Evolutionary conservation across 2,797 vertebrate species (phyloP), one percentile per base, ranked within the genome.

Genomic region (Nannoperca obscura): DNA sequence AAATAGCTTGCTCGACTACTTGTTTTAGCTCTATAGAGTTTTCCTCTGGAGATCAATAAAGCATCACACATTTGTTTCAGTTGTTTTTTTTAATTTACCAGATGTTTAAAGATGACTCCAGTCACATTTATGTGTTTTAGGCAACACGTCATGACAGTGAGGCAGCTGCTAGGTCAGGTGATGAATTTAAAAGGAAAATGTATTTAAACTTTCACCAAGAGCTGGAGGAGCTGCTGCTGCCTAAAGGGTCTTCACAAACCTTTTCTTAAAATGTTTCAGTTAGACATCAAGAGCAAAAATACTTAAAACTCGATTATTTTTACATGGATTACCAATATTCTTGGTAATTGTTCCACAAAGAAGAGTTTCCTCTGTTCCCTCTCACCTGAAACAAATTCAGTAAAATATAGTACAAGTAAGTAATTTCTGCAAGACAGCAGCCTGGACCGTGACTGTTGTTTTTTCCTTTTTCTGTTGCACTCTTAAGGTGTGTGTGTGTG

Each of bases 401-500:
- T 32, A 49, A 78, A 72, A 62, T 9, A 15, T 47, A 65, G 9
- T n/a, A 20, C 15, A 57, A 22, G 19, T 13, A 57, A 32, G 36
- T 42, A 0, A 34, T 58, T 42, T 70, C 30, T 50, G 19, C 14
- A 20, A 59, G 62, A 52, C 27, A 20, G 54, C 47, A 1, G 20
- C 40, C 6, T 67, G 50, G 30, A 55, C 59, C 22, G 58, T 7
- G 12, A 62, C 12, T n/a, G n/a, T n/a, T 24, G 32, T 17, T 42
- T 14, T 70, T 61, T 24, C 32, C 17, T 4, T 1, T 50, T 40
- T 30, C 12, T 59, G 46, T n/a, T 44, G 44, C 55, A 24, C 30
- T 68, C n/a, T 63, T 36, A 77, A 49, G 74, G 47, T 11, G n/a
- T 46, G 62, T 27, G 44, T 77, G 74, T 58, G 53, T 49, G 15